Evolutionary conservation across 2,113 vertebrate genomes (phyloP), one percentile per base, ranked within the genome.

Genomic region (Phrynosoma platyrhinos): DNA sequence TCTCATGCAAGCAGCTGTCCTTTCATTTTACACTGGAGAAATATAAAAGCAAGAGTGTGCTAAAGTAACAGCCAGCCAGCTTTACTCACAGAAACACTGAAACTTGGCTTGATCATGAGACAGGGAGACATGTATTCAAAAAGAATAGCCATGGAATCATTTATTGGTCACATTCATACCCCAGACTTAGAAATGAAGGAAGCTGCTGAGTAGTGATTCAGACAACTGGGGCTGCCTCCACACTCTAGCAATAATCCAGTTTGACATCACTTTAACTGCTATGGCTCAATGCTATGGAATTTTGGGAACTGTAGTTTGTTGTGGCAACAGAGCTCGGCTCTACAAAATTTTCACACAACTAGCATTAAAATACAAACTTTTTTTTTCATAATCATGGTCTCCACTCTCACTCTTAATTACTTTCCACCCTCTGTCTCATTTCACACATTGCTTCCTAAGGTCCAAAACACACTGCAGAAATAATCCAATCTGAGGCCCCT

Each of bases 1-100:
- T 91, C 81, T 86, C 89, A 74, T 89, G 90, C 92, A 92, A 93
- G 89, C 87, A 94, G 78, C 87, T 89, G 85, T 91, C 68, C 83
- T 83, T 69, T 86, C 16, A 88, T 10, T 92, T 89, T 89, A 89
- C 90, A 93, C 69, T 77, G 64, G 87, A 92, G 89, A 93, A 90
- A 92, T 84, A 83, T 66, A 92, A 88, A 91, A 91, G 84, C 79
- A 89, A 71, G 23, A 87, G 90, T 90, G 87, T 84, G 42, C 81
- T 55, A 86, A 87, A 89, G 87, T 92, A 85, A 55, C 27, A 91
- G 14, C 66, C 64, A 89, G 74, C 47, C 72, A 88, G 89, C 88
- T 89, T 89, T 84, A n/a, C 30, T 77, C 55, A 4, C 62, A 91
- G 75, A 88, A 53, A 68, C 21, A 72, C 20, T 6, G 91, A 85